Evolutionary conservation across 37 sponge, comb jelly and placozoan species (phyloP).

Genomic region (Aplysina aerophoba): DNA sequence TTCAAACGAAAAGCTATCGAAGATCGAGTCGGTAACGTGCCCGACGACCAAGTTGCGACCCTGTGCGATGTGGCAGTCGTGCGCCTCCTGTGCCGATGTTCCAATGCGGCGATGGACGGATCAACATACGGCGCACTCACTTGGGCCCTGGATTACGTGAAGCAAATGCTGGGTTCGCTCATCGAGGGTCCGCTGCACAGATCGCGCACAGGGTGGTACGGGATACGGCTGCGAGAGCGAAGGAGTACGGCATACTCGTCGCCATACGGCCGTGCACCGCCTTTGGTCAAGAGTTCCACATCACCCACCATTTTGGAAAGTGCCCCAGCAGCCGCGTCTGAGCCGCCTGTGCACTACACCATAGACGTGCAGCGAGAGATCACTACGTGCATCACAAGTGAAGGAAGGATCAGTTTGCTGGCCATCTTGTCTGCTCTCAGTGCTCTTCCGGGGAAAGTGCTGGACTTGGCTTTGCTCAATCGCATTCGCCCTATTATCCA

Average conservation of each 20-base stretch:
- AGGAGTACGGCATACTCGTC: not conserved
- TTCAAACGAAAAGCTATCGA: not conserved
- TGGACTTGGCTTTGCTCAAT: not conserved
- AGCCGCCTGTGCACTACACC: not conserved
- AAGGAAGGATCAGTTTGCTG: constrained; percentile 70
- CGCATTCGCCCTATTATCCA: constrained; percentile 50
- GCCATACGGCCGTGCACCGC: too few relatives aligned
- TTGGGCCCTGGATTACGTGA: constrained; percentile 70
- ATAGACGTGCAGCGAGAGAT: constrained; percentile 44
- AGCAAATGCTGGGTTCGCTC: constrained; percentile 36
- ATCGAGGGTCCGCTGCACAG: not conserved
- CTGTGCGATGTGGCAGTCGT: constrained; percentile 68
- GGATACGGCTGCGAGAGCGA: not conserved
- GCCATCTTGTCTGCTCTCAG: constrained; percentile 64
- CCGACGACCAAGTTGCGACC: constrained; percentile 55
- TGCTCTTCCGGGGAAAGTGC: constrained; percentile 39
- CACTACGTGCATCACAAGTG: constrained; percentile 34
- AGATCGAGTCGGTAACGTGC: constrained; percentile 19
- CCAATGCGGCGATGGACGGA: not conserved
- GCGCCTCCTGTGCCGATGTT: constrained; percentile 35
- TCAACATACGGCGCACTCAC: constrained; percentile 30
- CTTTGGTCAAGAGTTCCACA: too few relatives aligned
- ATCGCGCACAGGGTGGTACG: constrained; percentile 26
- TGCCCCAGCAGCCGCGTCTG: not conserved
- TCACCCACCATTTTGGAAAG: not conserved